Base-by-base conservation (phyloP, 1,140 invertebrate genomes). In the Odontomachus brunneus region DNA sequence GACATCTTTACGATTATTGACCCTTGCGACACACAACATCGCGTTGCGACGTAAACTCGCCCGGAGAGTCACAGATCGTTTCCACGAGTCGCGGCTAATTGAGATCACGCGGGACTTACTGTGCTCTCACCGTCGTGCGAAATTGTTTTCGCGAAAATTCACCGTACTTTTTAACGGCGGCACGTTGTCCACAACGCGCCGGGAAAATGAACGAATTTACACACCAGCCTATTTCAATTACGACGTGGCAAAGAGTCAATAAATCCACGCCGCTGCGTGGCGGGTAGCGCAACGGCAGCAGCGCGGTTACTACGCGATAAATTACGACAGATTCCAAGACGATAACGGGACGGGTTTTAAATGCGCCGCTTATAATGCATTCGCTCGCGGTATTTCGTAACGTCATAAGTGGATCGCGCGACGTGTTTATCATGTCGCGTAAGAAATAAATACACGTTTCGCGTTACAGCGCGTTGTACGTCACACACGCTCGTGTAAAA, bases 321-420 rank as follows among this genome's bases (percentile, higher is more conserved):
- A 71, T 69, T 80, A 59, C 22, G 33, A 48, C 65, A 59, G 75
- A 80, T 80, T 80, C 11, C 51, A 17, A 69, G 51, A 80, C 53
- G 75, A 80, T 80, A 69, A 71, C 59, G 22, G 51, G 65, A 57
- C 75, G 59, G 75, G 51, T 57, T 78, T 78, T 78, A 29, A 78
- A 78, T 44, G 63, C 14, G 63, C 75, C 44, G 63, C 5, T 2
- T 17, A 69, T 80, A 71, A 80, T 69, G 51, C 75, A 69, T 69
- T 44, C 38, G 75, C 51, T 69, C 29, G 22, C 51, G 14, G 38
- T 80, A 71, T 80, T 71, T 80, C 75, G 48, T 80, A 80, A 80
- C 51, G 44, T 69, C 33, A 78, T 78, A 55, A 78, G 74, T 78
- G 75, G 75, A 69, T 63, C 29, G 62, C 55, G 22, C 29, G 74